These are phyloP conservation scores for Noturus placidus DNA, from an alignment of 2,113 vertebrate species.

Conservation along the genomic window DNA sequence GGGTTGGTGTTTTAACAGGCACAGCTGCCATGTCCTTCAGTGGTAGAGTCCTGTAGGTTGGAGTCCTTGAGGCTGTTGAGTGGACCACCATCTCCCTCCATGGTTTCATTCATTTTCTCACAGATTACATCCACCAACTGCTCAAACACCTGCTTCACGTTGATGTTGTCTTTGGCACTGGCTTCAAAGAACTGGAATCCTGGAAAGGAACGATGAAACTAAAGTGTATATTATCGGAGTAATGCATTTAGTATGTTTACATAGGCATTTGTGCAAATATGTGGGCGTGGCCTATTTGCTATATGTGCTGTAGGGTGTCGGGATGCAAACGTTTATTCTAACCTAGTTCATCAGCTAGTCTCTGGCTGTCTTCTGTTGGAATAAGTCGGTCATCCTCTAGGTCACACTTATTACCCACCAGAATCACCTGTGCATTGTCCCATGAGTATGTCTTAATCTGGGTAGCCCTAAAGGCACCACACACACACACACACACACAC, in stretches of 20 bases:
- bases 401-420: conserved; percentile 84
- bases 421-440: conserved; percentile 84
- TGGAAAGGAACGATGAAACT: conserved; percentile 42
- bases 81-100: conserved; percentile 70
- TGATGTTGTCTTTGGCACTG: conserved; percentile 90
- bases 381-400: conserved; percentile 80
- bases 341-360: conserved; percentile 80
- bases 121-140: conserved; percentile 87
- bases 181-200: conserved; percentile 92
- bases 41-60: conserved; percentile 65
- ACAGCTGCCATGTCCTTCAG: conserved; percentile 73
- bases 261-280: neutral
- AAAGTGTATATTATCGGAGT: neutral
- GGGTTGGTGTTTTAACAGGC: conserved; percentile 68
- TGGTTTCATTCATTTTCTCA: conserved; percentile 87
- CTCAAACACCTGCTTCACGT: conserved; percentile 90
- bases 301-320: too few species aligned
- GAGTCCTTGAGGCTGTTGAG: conserved; percentile 70
- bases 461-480: conserved; percentile 73
- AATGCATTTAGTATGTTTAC: neutral
- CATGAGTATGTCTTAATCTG: conserved; percentile 86
- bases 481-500: neutral
- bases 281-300: neutral
- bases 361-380: conserved; percentile 78
- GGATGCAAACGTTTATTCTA: conserved; percentile 12